Base-by-base conservation (phyloP, 2,113 vertebrate species). In the Callorhinus ursinus region DNA sequence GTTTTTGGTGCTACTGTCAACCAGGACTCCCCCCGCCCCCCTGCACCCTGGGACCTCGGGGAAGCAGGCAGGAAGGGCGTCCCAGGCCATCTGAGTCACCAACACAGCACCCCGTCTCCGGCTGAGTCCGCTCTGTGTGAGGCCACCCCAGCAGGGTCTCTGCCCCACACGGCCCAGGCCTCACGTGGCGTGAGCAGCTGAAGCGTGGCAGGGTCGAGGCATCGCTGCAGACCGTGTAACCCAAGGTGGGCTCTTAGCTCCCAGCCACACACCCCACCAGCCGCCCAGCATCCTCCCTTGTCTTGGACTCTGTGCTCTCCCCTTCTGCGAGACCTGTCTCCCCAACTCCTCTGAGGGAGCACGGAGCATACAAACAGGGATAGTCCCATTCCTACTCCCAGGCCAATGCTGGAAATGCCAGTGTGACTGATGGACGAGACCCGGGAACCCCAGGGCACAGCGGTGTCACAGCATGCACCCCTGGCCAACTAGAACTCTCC, bases 351-450 rank as follows among this genome's bases (percentile, higher is more conserved):
- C 86, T 1, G 42, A 14, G 24, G 46, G 59, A 67, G 39, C 1
- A 13, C 1, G 0, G 3, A 42, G 39, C 9, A 8, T 0, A 26
- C 59, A 12, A 36, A 49, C 14, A 7, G 0, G 15, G 1, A 31
- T 0, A 49, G 7, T 24, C 8, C 13, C 24, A 31, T 10, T 5
- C 9, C 24, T 2, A 1, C 72, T 36, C 24, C 13, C 4, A 39
- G n/a, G 53, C 51, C 63, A 28, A 4, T 53, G 16, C 49, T 21
- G 11, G 33, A 31, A 26, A 8, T 0, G 16, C 93, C 26, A 5
- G 53, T 0, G 7, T 1, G 3, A 51, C 61, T 5, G 13, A 36
- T 22, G 21, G 63, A 33, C 0, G 26, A 67, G 18, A 49, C 46
- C 69, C 13, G 9, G 90, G 24, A n/a, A 24, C 3, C 67, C 9